A percentile compares a stretch with the other conserved stretches of the same genome.
Conservation (phyloP, 2,888 invertebrate species). For the Endotricha flammealis region DNA sequence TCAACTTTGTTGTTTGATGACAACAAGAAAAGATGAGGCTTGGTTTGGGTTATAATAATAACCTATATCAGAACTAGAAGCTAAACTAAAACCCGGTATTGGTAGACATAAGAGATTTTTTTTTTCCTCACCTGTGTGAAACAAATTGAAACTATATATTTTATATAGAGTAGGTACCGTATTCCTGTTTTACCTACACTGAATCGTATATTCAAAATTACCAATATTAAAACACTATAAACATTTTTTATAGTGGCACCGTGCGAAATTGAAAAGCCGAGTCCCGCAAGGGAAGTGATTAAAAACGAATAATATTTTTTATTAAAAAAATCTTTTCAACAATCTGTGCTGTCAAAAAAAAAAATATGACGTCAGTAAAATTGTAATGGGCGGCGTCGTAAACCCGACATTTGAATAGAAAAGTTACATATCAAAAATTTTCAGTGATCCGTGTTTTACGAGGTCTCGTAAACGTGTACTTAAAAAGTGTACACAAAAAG, state of each 20-base stretch:
- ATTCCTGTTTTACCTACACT: slow-evolving; percentile 1
- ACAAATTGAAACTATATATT: too few species aligned
- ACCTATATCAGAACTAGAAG: too few species aligned
- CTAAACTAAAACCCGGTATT: too few species aligned
- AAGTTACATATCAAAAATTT: slow-evolving; percentile 78
- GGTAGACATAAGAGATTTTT: too few species aligned
- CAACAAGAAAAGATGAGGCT: too few species aligned
- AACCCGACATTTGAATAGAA: slow-evolving; percentile 74
- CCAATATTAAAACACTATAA: slow-evolving; percentile 30
- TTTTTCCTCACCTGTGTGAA: too few species aligned
- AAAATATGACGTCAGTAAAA: slow-evolving; percentile 74
- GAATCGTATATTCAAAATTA: slow-evolving; percentile 27
- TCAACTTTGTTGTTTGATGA: too few species aligned
- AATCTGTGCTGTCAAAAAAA: slow-evolving; percentile 56
- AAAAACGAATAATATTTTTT: slow-evolving; percentile 67
- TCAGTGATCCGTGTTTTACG: slow-evolving; percentile 78
- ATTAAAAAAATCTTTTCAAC: slow-evolving; percentile 65
- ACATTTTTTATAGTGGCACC: slow-evolving; percentile 39
- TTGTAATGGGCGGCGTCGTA: slow-evolving; percentile 71
- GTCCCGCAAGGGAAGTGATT: slow-evolving; percentile 62
- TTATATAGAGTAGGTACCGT: too few species aligned
- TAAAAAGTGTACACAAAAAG: slow-evolving; percentile 64
- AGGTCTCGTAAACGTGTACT: slow-evolving; percentile 75
- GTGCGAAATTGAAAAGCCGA: slow-evolving; percentile 52
- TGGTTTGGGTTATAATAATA: too few species aligned